Conservation (phyloP, 1,140 invertebrate genomes). For the Drosophila asahinai region DNA sequence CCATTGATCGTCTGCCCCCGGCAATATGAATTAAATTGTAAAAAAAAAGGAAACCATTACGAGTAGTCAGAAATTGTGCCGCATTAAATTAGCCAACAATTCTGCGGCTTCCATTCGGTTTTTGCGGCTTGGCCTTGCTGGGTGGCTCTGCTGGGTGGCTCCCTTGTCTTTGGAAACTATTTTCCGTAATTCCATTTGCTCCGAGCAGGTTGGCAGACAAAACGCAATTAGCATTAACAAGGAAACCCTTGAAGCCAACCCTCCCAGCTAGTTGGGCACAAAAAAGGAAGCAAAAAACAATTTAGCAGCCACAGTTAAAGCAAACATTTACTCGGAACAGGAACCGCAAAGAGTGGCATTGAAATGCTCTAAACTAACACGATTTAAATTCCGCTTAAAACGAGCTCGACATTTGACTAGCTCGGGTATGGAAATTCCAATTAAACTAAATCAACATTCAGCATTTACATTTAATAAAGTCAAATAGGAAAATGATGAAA, state of each 20-base stretch:
- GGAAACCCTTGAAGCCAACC: constrained; percentile 38
- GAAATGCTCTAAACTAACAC: constrained; percentile 26
- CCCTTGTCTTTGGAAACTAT: constrained; percentile 50
- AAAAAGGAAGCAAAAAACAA: constrained; percentile 8
- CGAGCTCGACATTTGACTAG: constrained; percentile 18
- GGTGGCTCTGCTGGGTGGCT: not conserved
- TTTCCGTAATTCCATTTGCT: constrained; percentile 65
- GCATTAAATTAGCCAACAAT: constrained; percentile 49
- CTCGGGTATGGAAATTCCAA: constrained; percentile 49
- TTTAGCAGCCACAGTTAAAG: constrained; percentile 52
- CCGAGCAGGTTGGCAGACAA: constrained; percentile 48
- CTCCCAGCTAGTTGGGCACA: not conserved
- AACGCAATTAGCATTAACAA: constrained; percentile 77
- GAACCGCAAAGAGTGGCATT: constrained; percentile 21
- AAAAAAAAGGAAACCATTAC: not conserved
- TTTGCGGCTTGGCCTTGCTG: constrained; percentile 40
- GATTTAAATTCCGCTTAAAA: constrained; percentile 32
- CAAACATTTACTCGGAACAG: constrained; percentile 50
- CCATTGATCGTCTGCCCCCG: constrained; percentile 13
- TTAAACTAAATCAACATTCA: constrained; percentile 65
- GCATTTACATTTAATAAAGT: constrained; percentile 28
- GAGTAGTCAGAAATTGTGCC: constrained; percentile 30
- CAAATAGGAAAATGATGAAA: constrained; percentile 21
- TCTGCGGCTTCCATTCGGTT: constrained; percentile 42
- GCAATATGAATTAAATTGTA: not conserved